Evolutionary conservation across 2,888 invertebrate genomes (phyloP).

Genomic region (Pinctada fucata): DNA sequence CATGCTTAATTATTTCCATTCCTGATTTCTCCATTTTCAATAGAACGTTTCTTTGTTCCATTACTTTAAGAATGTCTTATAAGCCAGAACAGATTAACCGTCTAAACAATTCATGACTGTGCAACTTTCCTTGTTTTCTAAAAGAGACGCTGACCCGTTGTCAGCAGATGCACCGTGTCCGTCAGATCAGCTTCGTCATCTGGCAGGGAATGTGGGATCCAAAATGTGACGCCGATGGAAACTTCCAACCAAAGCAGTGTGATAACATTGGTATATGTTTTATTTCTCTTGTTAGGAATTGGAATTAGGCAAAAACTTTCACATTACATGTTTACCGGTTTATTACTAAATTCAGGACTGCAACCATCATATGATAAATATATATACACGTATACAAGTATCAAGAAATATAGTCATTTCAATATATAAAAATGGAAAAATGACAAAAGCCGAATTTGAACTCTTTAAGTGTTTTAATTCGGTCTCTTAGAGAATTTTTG

Average conservation of each 20-base stretch:
- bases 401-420: neutral
- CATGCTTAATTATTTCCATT: neutral
- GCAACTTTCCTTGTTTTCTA: neutral
- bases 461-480: no score
- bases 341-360: no score
- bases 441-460: no score
- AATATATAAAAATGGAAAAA: no score
- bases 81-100: neutral
- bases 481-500: no score
- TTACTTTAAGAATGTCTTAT: no score
- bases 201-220: slow-evolving; percentile 66
- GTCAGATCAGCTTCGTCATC: slow-evolving; percentile 60
- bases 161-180: slow-evolving; percentile 45
- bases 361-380: no score
- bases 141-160: slow-evolving; percentile 41
- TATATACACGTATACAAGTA: no score
- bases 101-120: neutral
- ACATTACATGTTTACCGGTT: no score
- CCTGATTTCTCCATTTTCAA: neutral
- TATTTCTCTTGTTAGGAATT: neutral
- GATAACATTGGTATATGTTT: slow-evolving; percentile 60
- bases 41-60: no score
- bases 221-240: slow-evolving; percentile 59
- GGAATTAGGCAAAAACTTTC: no score
- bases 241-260: slow-evolving; percentile 62